Evolutionary conservation across 2,113 vertebrate genomes (phyloP), one percentile per base, ranked within the genome.

Genomic region (Capreolus pygargus): DNA sequence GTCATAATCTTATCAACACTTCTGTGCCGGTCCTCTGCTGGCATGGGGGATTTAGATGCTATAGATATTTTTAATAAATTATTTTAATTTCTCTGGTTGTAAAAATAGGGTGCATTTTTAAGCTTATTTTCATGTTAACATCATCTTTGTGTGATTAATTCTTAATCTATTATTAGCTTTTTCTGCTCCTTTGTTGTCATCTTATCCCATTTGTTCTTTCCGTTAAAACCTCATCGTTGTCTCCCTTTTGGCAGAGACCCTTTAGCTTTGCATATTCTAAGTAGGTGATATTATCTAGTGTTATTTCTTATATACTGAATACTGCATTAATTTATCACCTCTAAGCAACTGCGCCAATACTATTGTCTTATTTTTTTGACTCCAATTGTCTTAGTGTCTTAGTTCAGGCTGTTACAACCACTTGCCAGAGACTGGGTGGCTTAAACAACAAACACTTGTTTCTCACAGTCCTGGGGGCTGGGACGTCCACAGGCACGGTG

Each of bases 261-360:
- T 81, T 97, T 89, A 96, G 96, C 76, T 96, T 97, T 97, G 97
- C 96, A 97, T 98, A 97, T 97, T 97, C 96, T 97, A 98, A 98
- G 95, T 97, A 98, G 97, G 95, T 97, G 95, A 97, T 97, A 96
- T 97, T 97, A 98, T 97, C 97, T 93, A 78, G 79, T 93, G 81
- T 89, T 93, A 95, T 97, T 97, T 95, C 97, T 97, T 97, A 93
- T 52, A 92, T 86, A 86, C 86, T 98, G 95, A 97, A 94, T 60
- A 86, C 78, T 74, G 93, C 96, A 97, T 97, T 94, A 97, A 98
- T 97, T 89, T 95, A 84, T 97, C 61, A 96, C 89, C 47, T 97
- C 97, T 83, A 91, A 95, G 79, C 70, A 93, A 93, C 52, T 52
- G 57, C 86, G 94, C 94, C 78, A 89, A 93, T 86, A 91, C 70